Percentiles rank a stretch among this genome's conserved stretches.
Conservation (phyloP, 2,797 vertebrate species). For the Chiloscyllium punctatum region DNA sequence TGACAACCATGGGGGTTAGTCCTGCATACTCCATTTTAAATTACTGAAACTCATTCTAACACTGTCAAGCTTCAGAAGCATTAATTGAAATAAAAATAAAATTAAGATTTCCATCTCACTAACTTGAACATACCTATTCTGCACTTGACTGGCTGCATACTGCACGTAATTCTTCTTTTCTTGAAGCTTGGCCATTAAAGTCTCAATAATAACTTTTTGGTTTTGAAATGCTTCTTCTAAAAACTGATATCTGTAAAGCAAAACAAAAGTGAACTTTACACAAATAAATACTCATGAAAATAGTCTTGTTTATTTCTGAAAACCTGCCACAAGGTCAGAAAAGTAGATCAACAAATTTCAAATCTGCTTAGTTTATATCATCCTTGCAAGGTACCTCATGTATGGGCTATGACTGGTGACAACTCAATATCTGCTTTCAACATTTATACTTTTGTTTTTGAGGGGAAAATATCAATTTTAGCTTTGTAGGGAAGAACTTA, state of each 20-base stretch:
- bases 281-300: not conserved
- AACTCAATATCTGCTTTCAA: not conserved
- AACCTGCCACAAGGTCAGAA: not conserved
- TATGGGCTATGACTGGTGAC: not conserved
- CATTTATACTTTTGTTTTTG: not conserved
- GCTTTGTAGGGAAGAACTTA: not conserved
- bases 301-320: not conserved
- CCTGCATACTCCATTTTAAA: not conserved
- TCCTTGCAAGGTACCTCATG: not conserved
- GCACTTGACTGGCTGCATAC: constrained; percentile 88
- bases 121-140: constrained; percentile 73
- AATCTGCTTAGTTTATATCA: not conserved
- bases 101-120: not conserved
- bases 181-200: constrained; percentile 82
- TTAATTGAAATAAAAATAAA: not conserved
- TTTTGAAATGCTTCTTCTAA: constrained; percentile 96
- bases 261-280: constrained; percentile 13
- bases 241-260: constrained; percentile 81
- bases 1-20: not conserved
- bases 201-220: constrained; percentile 90
- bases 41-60: not conserved
- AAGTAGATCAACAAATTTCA: not conserved
- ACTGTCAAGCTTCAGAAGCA: not conserved
- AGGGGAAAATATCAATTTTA: not conserved
- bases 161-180: constrained; percentile 96